Evolutionary conservation across 2,113 vertebrate species (phyloP).

Genomic region (Barbus barbus): DNA sequence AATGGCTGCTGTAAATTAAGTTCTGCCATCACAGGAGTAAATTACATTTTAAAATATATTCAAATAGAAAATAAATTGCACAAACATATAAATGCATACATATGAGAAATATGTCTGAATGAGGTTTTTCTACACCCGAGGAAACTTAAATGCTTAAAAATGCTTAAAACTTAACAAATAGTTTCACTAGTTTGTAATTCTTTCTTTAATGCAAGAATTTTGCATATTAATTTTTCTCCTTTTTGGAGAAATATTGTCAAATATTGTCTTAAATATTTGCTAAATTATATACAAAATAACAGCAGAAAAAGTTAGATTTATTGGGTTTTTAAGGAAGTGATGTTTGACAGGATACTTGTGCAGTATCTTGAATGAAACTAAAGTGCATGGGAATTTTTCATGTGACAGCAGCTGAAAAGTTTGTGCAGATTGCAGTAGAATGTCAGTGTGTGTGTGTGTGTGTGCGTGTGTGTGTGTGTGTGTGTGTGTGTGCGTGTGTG

Average conservation of each 20-base stretch:
- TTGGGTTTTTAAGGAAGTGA: background rate
- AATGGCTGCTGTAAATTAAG: too few relatives aligned
- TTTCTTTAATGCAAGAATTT: background rate
- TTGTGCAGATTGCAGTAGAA: background rate
- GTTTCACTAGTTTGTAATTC: background rate
- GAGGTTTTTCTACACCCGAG: background rate
- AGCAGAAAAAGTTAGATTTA: background rate
- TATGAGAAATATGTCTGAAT: background rate
- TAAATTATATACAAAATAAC: background rate
- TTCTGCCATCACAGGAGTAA: background rate
- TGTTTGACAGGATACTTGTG: constrained; percentile 9
- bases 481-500: background rate
- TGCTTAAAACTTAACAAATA: background rate
- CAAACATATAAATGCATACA: background rate
- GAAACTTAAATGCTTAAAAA: background rate
- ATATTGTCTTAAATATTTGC: too few relatives aligned
- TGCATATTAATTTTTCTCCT: background rate
- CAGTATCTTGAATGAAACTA: constrained; percentile 6
- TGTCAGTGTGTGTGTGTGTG: background rate
- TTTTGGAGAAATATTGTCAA: too few relatives aligned
- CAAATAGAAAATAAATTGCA: background rate
- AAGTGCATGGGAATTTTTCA: background rate
- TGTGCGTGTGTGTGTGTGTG: constrained; percentile 10
- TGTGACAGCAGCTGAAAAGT: constrained; percentile 20
- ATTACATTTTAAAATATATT: too few relatives aligned